Base-by-base conservation (phyloP, 2,888 invertebrate species). In the Temnothorax rugatulus region DNA sequence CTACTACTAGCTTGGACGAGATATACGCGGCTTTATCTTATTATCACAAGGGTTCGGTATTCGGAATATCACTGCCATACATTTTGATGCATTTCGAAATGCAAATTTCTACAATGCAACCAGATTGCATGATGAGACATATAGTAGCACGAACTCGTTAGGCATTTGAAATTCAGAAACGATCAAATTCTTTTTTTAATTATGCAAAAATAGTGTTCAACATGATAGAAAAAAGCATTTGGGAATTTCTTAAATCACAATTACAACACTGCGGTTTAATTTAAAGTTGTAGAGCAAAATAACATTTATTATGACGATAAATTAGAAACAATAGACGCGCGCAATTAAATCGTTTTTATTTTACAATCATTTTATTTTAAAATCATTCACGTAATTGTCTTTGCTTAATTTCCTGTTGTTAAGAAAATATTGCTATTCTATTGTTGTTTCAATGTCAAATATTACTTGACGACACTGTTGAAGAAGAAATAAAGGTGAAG, bases 1-100 rank as follows among this genome's bases (percentile, higher is more conserved):
- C 18, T 15, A n/a, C 4, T 54, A 38, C n/a, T 15, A 57, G 52
- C 44, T 61, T 59, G 38, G 84, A 74, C 82, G 54, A 76, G 11
- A 59, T 34, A 69, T 79, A 64, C 52, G 44, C 57, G 21, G 71
- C 81, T 82, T 87, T 84, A 84, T 86, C 82, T 89, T 85, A 89
- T 84, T 88, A 87, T 59, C 47, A 69, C 50, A 77, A 81, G 54
- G 18, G 69, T 29, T 29, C 52, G 38, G 41, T 63, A 50, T 69
- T 63, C 18, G 13, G 47, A 29, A 73, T 59, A 63, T 54, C 54
- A 38, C 71, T 63, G 34, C 13, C 63, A 18, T 52, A 41, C 50
- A 52, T 41, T 54, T 41, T 54, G 68, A 76, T 71, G 81, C 64
- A 84, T 83, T 82, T 29, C 57, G 34, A 86, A 84, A 86, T 89